phyloP scores from a whole-genome alignment of 2,888 invertebrate genomes.

The Holacanthella duospinosa region DNA sequence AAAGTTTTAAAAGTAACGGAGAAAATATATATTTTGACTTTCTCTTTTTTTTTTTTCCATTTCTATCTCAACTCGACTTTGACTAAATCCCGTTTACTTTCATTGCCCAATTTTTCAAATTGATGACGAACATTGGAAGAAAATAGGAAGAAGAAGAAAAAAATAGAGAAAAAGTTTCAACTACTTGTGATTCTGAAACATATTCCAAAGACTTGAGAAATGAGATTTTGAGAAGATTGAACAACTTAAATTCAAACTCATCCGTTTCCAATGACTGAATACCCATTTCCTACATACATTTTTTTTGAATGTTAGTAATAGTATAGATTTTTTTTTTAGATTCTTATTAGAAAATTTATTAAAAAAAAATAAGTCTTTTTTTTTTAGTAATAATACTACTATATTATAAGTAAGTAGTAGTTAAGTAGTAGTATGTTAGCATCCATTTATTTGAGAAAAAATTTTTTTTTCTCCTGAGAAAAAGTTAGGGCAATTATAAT shows the following conservation, averaged over 20 bases:
- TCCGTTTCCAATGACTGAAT: conserved; percentile 27
- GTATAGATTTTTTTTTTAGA: background rate
- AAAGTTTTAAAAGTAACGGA: conserved; percentile 2
- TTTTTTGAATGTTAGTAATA: background rate
- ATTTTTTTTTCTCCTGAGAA: too few species aligned
- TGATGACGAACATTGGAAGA: conserved; percentile 23
- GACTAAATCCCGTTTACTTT: conserved; percentile 4
- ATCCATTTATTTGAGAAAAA: too few species aligned
- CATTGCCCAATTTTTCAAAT: conserved; percentile 27
- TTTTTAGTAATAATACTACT: too few species aligned
- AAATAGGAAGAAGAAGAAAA: conserved; percentile 11
- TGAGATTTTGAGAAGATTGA: background rate
- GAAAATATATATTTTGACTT: conserved; percentile 3
- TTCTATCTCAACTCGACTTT: background rate
- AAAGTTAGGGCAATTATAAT: background rate
- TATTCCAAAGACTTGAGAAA: conserved; percentile 11
- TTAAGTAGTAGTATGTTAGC: too few species aligned
- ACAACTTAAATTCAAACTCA: conserved; percentile 10
- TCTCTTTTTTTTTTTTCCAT: conserved; percentile 1
- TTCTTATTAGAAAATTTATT: too few species aligned
- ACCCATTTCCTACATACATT: conserved; percentile 9
- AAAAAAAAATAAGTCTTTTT: too few species aligned
- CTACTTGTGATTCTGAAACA: conserved; percentile 23
- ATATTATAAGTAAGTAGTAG: too few species aligned
- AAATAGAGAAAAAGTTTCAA: conserved; percentile 6